Percentiles rank a stretch among this genome's conserved stretches.
These are phyloP conservation scores for Cryptoblepharus egeriae DNA, from an alignment of 2,797 vertebrate genomes.

Conservation along the genomic window DNA sequence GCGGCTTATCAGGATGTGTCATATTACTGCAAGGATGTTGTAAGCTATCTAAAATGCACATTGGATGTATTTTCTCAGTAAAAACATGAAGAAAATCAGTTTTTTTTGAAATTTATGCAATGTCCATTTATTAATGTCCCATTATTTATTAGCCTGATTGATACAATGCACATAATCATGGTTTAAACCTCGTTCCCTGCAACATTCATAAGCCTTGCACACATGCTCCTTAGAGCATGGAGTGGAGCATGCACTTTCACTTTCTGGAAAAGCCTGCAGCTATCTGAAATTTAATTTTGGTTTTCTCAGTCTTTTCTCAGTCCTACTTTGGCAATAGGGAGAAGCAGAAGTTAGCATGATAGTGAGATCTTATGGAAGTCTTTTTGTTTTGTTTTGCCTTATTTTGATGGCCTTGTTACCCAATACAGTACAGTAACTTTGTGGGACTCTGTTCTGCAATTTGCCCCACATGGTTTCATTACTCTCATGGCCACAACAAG, in stretches of 20 bases:
- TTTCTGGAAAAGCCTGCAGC: not conserved
- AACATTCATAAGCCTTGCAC: too few species aligned
- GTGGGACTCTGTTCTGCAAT: too few species aligned
- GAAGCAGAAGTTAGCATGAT: not conserved
- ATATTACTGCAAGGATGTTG: not conserved
- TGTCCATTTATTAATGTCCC: too few species aligned
- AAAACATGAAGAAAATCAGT: not conserved
- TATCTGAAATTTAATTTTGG: not conserved
- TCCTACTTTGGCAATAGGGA: too few species aligned
- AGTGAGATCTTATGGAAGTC: not conserved
- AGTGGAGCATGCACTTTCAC: too few species aligned
- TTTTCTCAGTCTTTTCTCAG: not conserved
- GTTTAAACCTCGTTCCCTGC: too few species aligned
- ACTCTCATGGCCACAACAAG: not conserved
- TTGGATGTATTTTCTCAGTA: not conserved
- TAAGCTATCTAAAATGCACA: not conserved
- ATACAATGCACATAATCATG: too few species aligned
- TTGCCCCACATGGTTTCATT: not conserved
- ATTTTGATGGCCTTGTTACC: too few species aligned
- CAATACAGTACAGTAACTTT: too few species aligned
- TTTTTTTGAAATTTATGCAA: too few species aligned
- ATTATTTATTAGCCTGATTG: too few species aligned
- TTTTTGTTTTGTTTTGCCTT: not conserved
- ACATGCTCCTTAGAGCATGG: too few species aligned
- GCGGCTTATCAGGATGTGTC: not conserved